These are phyloP conservation scores for Sarcophaga variegata DNA, from an alignment of 2,888 invertebrate species.

Conservation along the genomic window DNA sequence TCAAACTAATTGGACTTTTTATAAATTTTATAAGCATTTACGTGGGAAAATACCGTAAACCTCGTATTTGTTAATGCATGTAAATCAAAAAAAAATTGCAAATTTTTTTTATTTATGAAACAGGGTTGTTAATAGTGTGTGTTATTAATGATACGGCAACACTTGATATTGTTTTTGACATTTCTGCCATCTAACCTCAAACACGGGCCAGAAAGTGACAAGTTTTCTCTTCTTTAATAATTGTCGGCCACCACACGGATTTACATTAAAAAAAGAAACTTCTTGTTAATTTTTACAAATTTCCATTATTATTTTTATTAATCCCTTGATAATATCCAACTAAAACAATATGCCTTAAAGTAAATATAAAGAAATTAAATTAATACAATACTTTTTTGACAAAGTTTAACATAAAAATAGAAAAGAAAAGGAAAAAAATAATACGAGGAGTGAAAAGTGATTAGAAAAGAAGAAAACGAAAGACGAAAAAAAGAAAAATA, in stretches of 20 bases:
- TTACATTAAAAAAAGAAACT: constrained; percentile 13
- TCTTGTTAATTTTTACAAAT: constrained; percentile 28
- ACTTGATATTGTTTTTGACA: constrained; percentile 50
- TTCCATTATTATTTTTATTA: constrained; percentile 3
- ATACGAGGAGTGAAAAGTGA: constrained; percentile 51
- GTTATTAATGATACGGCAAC: constrained; percentile 37
- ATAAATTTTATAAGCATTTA: constrained; percentile 18
- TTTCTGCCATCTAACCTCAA: constrained; percentile 68
- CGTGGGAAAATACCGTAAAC: constrained; percentile 7
- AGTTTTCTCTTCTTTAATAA: constrained; percentile 62
- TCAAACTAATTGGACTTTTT: not conserved
- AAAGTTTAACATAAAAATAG: constrained; percentile 40
- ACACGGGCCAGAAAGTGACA: constrained; percentile 62
- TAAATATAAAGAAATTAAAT: not conserved
- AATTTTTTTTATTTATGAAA: constrained; percentile 6
- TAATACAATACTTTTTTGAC: constrained; percentile 18
- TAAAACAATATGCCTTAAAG: constrained; percentile 50
- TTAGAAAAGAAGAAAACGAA: constrained; percentile 28
- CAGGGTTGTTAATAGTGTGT: constrained; percentile 43
- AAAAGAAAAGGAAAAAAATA: not conserved
- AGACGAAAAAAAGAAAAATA: constrained; percentile 34
- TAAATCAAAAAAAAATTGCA: constrained; percentile 20
- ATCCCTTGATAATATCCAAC: not conserved
- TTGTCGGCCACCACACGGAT: constrained; percentile 61
- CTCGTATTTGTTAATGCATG: not conserved